phyloP scores from a whole-genome alignment of 2,113 vertebrate species.

The Spheniscus mendiculus region DNA sequence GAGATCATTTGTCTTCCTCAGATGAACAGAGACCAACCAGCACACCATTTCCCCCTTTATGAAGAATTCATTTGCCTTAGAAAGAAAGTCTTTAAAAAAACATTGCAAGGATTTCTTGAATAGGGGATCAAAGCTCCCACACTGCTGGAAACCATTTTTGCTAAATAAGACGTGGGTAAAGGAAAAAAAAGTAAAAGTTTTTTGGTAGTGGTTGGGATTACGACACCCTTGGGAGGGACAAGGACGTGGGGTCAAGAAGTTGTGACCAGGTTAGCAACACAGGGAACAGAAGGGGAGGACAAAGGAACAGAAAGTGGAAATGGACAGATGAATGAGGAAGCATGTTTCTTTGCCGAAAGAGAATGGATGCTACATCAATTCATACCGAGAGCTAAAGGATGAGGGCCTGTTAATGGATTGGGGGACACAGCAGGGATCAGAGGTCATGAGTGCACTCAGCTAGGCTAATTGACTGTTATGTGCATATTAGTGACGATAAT shows the following conservation, averaged over 20 bases:
- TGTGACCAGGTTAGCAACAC: conserved; percentile 83
- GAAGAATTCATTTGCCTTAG: conserved; percentile 64
- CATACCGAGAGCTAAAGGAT: conserved; percentile 87
- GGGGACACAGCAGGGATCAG: conserved; percentile 89
- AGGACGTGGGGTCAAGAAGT: conserved; percentile 84
- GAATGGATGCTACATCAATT: conserved; percentile 90
- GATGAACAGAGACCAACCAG: conserved; percentile 39
- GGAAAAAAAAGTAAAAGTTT: conserved; percentile 62
- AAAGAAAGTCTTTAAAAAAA: conserved; percentile 57
- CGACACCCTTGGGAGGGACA: conserved; percentile 38
- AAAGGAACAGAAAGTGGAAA: conserved; percentile 90
- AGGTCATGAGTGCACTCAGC: conserved; percentile 88
- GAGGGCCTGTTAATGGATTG: conserved; percentile 83
- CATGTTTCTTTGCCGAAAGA: conserved; percentile 87
- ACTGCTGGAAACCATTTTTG: conserved; percentile 54
- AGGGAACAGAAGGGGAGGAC: conserved; percentile 82
- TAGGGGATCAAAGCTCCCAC: conserved; percentile 58
- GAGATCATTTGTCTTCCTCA: conserved; percentile 62
- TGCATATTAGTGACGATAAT: conserved; percentile 73
- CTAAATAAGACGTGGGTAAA: conserved; percentile 42
- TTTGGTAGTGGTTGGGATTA: conserved; percentile 14
- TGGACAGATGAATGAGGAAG: conserved; percentile 81
- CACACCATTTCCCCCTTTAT: conserved; percentile 19
- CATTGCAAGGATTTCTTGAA: conserved; percentile 37
- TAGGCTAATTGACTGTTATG: conserved; percentile 88